phyloP scores from a whole-genome alignment of 2,113 vertebrate genomes.

The Arenaria interpres region DNA sequence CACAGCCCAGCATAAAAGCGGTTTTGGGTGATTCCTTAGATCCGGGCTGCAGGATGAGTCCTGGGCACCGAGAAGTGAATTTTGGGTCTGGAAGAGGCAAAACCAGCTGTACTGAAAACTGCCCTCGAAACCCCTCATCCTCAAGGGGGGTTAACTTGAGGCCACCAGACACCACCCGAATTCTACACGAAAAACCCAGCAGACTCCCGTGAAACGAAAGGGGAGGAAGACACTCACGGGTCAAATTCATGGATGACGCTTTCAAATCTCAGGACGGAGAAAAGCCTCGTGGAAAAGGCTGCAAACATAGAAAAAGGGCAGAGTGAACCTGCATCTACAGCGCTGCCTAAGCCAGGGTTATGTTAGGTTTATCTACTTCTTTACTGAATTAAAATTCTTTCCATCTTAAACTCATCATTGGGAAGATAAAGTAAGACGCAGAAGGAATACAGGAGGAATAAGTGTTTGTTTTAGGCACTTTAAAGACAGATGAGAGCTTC shows the following conservation, averaged over 20 bases:
- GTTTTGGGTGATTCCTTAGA: background rate
- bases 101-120: background rate
- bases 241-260: constrained; percentile 99
- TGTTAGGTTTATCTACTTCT: accelerated
- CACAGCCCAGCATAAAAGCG: background rate
- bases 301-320: background rate
- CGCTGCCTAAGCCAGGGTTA: accelerated
- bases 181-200: accelerated
- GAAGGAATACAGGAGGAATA: background rate
- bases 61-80: background rate
- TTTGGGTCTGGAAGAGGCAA: background rate
- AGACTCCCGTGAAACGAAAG: background rate
- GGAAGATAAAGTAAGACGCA: accelerated
- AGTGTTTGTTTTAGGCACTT: accelerated
- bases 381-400: background rate
- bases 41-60: background rate
- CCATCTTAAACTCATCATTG: accelerated
- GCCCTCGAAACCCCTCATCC: background rate
- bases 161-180: accelerated
- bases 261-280: constrained; percentile 96
- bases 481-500: background rate
- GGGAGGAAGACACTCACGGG: constrained; percentile 84
- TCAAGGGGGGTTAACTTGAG: accelerated
- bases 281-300: constrained; percentile 97
- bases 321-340: background rate